phyloP scores from a whole-genome alignment of 2,888 invertebrate species.

The Subacronicta megacephala region DNA sequence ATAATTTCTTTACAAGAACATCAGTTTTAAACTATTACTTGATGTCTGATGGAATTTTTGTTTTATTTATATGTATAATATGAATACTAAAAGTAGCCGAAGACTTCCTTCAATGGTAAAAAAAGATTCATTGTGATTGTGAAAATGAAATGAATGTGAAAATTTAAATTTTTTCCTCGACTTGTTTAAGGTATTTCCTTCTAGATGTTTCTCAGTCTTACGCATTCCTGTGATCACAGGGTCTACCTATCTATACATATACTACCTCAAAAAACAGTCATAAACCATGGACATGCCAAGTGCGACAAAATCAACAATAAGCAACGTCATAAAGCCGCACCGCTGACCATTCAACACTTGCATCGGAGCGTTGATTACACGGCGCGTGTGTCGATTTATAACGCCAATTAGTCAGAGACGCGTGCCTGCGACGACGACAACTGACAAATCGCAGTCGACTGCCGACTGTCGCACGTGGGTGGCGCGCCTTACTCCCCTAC shows the following conservation, averaged over 20 bases:
- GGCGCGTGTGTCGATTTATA: slow-evolving; percentile 82
- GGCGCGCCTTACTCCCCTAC: slow-evolving; percentile 61
- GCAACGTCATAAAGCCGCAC: slow-evolving; percentile 43
- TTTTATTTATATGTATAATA: too few species aligned
- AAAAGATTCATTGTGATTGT: too few species aligned
- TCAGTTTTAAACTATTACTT: too few species aligned
- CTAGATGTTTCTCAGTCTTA: slow-evolving; percentile 2
- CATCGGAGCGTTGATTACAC: slow-evolving; percentile 73
- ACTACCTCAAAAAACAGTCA: slow-evolving; percentile 11
- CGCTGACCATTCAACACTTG: slow-evolving; percentile 67
- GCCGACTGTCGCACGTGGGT: slow-evolving; percentile 79
- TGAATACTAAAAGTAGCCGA: too few species aligned
- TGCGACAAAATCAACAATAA: slow-evolving; percentile 47
- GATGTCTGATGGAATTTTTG: too few species aligned
- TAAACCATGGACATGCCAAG: slow-evolving; percentile 22
- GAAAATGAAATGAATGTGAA: too few species aligned
- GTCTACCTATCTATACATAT: neutral
- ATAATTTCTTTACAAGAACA: too few species aligned
- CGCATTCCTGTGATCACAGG: neutral
- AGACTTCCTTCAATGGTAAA: too few species aligned
- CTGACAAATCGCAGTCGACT: slow-evolving; percentile 81
- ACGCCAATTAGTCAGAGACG: slow-evolving; percentile 84
- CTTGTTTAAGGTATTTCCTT: too few species aligned
- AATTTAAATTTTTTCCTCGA: too few species aligned
- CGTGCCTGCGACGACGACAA: slow-evolving; percentile 78